Conservation (phyloP, 92 coral and sea anemone genomes). For the Epizoanthus stellaris region DNA sequence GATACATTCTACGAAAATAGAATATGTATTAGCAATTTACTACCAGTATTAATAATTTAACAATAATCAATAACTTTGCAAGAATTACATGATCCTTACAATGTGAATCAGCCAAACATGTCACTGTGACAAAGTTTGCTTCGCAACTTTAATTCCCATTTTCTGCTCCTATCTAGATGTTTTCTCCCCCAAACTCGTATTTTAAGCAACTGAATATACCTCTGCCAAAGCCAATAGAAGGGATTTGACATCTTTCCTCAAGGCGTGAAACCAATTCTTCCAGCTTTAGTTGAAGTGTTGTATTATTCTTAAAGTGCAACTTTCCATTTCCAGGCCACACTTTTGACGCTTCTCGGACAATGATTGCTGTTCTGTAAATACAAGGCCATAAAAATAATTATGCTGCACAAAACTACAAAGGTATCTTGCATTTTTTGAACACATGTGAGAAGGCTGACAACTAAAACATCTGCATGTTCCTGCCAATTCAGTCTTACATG, state of each 20-base stretch:
- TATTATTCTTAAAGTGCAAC: conserved; percentile 31
- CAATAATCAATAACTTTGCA: neutral
- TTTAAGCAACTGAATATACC: conserved; percentile 18
- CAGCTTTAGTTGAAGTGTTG: conserved; percentile 21
- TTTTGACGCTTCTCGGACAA: conserved; percentile 29
- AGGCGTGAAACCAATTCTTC: conserved; percentile 42
- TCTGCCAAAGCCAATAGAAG: conserved; percentile 42
- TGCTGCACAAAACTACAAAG: too few species aligned
- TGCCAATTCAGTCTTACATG: too few species aligned
- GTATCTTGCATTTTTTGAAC: too few species aligned
- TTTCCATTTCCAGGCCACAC: conserved; percentile 37
- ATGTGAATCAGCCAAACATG: neutral
- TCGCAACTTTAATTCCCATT: too few species aligned
- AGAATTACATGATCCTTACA: neutral
- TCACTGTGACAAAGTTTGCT: neutral
- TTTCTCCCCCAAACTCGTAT: neutral
- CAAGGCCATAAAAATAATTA: too few species aligned
- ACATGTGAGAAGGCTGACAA: too few species aligned
- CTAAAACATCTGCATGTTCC: too few species aligned
- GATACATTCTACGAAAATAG: conserved; percentile 19
- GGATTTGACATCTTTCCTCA: conserved; percentile 12
- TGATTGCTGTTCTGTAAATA: neutral
- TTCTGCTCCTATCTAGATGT: too few species aligned
- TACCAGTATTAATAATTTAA: neutral
- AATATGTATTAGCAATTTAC: neutral